Base-by-base conservation (phyloP, 1,140 invertebrate species). In the Anoplolepis gracilipes region DNA sequence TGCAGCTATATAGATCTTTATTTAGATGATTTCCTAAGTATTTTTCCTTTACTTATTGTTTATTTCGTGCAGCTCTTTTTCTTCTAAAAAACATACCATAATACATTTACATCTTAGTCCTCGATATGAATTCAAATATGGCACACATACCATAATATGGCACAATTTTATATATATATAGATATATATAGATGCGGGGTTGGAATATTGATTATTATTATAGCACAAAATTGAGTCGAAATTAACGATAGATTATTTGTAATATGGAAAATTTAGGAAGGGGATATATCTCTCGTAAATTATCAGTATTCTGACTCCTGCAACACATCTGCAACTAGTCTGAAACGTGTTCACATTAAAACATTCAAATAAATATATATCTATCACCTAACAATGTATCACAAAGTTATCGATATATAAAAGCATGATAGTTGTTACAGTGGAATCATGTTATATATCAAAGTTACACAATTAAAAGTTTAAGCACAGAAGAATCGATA, bases 311-410 rank as follows among this genome's bases (percentile, higher is more conserved):
- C 70, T 78, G 36, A 90, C 64, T 87, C 75, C 89, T 61, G 65
- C 22, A 84, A 86, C 62, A 85, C 70, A 90, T 90, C 78, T 85
- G 57, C 65, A 79, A 88, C 89, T 90, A 90, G 89, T 90, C 89
- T 88, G 79, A 90, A 90, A 88, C 73, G 88, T 90, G 88, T 90
- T 90, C 89, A 90, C 86, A 69, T 69, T 46, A 53, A 78, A 86
- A 22, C 78, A 90, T 90, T 84, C 62, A 84, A 86, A 85, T 85
- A 88, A 82, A 88, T 62, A 61, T 82, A 77, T 64, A 39, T 90
- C 39, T 90, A 88, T 85, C 77, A 89, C 57, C 77, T 85, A 87
- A 85, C 79, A 79, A 75, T 85, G 62, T 89, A 72, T 65, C 57
- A 33, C 30, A 81, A 49, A 87, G 85, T 89, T 89, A 89, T 85